Evolutionary conservation across 2,797 vertebrate genomes (phyloP), one percentile per base, ranked within the genome.

Genomic region (Oryzias dopingdopingensis): DNA sequence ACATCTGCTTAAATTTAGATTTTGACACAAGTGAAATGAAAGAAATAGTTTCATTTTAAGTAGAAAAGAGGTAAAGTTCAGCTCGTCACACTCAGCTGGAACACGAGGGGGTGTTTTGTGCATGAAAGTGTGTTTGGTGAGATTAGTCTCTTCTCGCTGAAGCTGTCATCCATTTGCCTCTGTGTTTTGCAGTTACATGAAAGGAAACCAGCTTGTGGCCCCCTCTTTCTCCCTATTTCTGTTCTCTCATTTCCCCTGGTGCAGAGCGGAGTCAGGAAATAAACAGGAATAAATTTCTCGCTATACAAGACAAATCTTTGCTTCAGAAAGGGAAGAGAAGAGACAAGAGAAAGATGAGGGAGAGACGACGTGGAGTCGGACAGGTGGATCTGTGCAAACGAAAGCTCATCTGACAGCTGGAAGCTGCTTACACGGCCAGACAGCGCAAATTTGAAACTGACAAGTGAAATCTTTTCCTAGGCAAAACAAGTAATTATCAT

Each of bases 211-310:
- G 72, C 79, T 42, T 12, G 17, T 46, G 60, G 62, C 49, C 59
- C 52, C 65, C 32, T 63, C 46, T 67, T 64, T 50, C 70, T 67
- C 56, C 59, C 67, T 46, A 32, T 77, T 69, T 59, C 43, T 62
- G 50, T 56, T 61, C 75, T 62, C 62, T 62, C 76, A 64, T 67
- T 67, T 75, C 61, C 82, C 70, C 6, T 45, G 54, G 76, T 74
- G 59, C 65, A 46, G 59, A 52, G 76, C 62, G 77, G 76, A 70
- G 68, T 62, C 63, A 45, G 69, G 71, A 79, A 72, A 84, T 69
- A 80, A 87, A 84, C 69, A 85, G 59, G 80, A 83, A 84, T 88
- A 85, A 65, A 85, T 87, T 75, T 86, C 81, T 62, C 50, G 49
- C 52, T 75, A 67, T 52, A 59, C 57, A 52, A 71, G 63, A 69